Evolutionary conservation across 2,113 vertebrate genomes (phyloP).

Genomic region (Tachysurus vachellii): DNA sequence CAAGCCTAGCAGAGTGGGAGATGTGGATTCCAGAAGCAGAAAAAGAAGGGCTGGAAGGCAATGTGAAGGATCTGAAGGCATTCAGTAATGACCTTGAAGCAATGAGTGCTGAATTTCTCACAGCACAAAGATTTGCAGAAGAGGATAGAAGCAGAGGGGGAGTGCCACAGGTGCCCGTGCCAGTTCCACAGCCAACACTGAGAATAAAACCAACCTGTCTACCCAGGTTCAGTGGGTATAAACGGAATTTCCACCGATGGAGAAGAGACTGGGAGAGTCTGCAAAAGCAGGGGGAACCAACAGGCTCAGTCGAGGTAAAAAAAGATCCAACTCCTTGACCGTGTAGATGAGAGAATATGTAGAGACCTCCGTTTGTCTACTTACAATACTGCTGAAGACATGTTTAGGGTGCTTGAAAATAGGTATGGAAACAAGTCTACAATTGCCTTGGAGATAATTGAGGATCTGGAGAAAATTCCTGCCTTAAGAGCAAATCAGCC

Average conservation of each 20-base stretch:
- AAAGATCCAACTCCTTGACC: slow-evolving; percentile 43
- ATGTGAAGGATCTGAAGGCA: slow-evolving; percentile 1
- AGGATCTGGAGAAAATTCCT: background rate
- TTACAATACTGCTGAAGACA: slow-evolving; percentile 40
- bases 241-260: slow-evolving; percentile 31
- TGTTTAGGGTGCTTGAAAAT: slow-evolving; percentile 35
- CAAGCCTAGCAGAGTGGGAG: background rate
- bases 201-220: slow-evolving; percentile 35
- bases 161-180: background rate
- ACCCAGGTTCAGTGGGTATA: slow-evolving; percentile 27
- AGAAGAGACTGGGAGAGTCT: slow-evolving; percentile 26
- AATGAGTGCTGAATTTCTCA: slow-evolving; percentile 22
- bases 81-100: background rate
- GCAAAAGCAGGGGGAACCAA: slow-evolving; percentile 17
- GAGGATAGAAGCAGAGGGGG: background rate
- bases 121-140: slow-evolving; percentile 17
- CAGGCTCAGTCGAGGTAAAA: slow-evolving; percentile 43
- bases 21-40: slow-evolving; percentile 9
- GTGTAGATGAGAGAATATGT: slow-evolving; percentile 7
- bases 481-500: background rate
- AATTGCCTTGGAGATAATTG: slow-evolving; percentile 2
- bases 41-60: background rate
- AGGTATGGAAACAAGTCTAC: slow-evolving; percentile 16
- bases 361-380: slow-evolving; percentile 17
- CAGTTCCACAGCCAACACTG: slow-evolving; percentile 11